Conservation (phyloP, 1,140 invertebrate genomes). For the Helicoverpa armigera region DNA sequence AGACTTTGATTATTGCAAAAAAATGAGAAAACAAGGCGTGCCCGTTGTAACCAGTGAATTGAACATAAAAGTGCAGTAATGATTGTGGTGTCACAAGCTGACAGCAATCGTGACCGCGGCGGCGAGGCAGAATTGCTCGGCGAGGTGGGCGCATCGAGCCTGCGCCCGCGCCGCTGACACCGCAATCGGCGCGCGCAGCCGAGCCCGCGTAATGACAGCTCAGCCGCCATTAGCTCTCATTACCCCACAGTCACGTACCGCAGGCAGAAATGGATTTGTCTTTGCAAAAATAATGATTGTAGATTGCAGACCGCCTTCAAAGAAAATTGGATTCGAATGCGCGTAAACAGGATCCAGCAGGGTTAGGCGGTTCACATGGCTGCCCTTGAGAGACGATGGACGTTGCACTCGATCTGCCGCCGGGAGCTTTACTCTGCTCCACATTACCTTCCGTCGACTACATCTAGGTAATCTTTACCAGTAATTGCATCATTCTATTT, state of each 20-base stretch:
- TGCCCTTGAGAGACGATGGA: conserved; percentile 55
- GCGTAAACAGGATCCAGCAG: conserved; percentile 76
- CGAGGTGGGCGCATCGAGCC: conserved; percentile 42
- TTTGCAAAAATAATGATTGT: conserved; percentile 84
- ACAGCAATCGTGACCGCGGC: conserved; percentile 56
- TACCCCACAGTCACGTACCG: conserved; percentile 81
- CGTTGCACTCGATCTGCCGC: conserved; percentile 45
- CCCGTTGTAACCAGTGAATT: conserved; percentile 40
- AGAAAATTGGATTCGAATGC: conserved; percentile 81
- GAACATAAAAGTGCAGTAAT: conserved; percentile 56
- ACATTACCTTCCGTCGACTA: neutral
- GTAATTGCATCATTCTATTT: conserved; percentile 18
- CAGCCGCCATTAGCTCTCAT: conserved; percentile 80
- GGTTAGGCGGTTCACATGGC: conserved; percentile 54
- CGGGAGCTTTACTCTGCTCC: conserved; percentile 12
- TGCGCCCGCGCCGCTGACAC: conserved; percentile 53
- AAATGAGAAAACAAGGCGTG: conserved; percentile 31
- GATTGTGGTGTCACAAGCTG: conserved; percentile 57
- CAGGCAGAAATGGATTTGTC: conserved; percentile 83
- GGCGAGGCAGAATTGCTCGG: conserved; percentile 34
- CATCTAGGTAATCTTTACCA: conserved; percentile 4
- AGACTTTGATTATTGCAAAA: conserved; percentile 45
- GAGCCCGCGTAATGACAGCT: conserved; percentile 72
- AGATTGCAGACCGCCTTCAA: conserved; percentile 82
- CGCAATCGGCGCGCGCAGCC: conserved; percentile 57